These are phyloP conservation scores for Takifugu rubripes DNA, from an alignment of 2,797 vertebrate species.

Conservation along the genomic window DNA sequence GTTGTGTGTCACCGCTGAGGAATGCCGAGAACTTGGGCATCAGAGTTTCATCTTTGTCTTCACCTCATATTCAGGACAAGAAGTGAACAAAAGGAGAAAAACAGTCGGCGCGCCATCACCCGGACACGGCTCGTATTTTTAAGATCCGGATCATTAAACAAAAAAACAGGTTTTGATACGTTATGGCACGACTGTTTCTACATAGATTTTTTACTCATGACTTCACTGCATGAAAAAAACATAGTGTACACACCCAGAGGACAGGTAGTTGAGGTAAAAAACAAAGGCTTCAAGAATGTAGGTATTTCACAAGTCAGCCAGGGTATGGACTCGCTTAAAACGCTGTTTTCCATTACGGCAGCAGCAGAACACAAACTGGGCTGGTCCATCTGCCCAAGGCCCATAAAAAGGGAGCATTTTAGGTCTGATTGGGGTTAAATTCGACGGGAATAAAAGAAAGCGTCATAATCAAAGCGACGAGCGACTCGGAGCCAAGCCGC, in stretches of 20 bases:
- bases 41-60: slow-evolving; percentile 39
- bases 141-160: slow-evolving; percentile 80
- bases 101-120: slow-evolving; percentile 51
- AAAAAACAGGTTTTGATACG: slow-evolving; percentile 92
- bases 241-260: slow-evolving; percentile 85
- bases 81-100: slow-evolving; percentile 42
- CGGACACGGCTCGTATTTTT: slow-evolving; percentile 50
- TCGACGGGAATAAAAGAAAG: slow-evolving; percentile 4
- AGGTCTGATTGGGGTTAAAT: not conserved
- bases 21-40: slow-evolving; percentile 65
- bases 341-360: slow-evolving; percentile 41
- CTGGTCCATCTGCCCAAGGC: not conserved
- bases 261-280: slow-evolving; percentile 76
- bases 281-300: slow-evolving; percentile 17
- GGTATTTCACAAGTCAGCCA: slow-evolving; percentile 53
- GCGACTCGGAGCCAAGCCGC: slow-evolving; percentile 37
- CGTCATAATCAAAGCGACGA: slow-evolving; percentile 34
- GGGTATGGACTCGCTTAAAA: slow-evolving; percentile 20
- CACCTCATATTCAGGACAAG: slow-evolving; percentile 45
- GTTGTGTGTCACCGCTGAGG: slow-evolving; percentile 50
- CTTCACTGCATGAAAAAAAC: slow-evolving; percentile 73
- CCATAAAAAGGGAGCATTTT: not conserved
- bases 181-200: slow-evolving; percentile 94
- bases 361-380: not conserved
- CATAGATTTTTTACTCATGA: slow-evolving; percentile 95